Percentiles rank a stretch among this genome's conserved stretches.
Evolutionary conservation across 2,888 invertebrate genomes (phyloP).

Genomic region (Muscina levida): DNA sequence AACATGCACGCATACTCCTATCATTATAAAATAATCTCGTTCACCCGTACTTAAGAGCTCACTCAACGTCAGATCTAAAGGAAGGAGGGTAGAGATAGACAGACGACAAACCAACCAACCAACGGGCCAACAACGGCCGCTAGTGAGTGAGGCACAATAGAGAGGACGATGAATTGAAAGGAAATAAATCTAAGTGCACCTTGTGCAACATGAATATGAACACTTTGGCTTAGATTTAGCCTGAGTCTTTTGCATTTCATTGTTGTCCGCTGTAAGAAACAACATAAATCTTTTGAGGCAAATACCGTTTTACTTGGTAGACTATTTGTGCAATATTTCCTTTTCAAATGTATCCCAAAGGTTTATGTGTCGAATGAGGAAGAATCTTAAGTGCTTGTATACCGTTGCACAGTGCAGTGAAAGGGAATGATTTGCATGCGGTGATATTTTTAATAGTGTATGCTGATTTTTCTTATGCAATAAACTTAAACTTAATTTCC

Average conservation of each 20-base stretch:
- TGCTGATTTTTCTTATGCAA: too few relatives aligned
- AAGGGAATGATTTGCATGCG: background rate
- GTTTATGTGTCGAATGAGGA: background rate
- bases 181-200: constrained; percentile 16
- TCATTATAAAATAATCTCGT: background rate
- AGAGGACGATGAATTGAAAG: too few relatives aligned
- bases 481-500: too few relatives aligned
- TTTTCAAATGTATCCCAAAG: background rate
- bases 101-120: background rate
- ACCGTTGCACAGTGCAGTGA: background rate
- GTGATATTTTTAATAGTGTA: too few relatives aligned
- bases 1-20: background rate
- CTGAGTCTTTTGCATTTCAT: background rate
- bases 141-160: too few relatives aligned
- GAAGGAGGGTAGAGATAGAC: background rate
- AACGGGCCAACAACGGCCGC: too few relatives aligned
- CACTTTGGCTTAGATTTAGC: background rate
- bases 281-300: constrained; percentile 1
- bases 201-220: constrained; percentile 9
- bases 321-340: background rate
- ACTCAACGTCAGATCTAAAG: background rate
- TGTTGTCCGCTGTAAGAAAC: background rate
- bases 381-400: background rate
- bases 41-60: background rate
- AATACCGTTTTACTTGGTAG: background rate